Evolutionary conservation across 92 coral and sea anemone species (phyloP).

Genomic region (Zoanthus gigantus): DNA sequence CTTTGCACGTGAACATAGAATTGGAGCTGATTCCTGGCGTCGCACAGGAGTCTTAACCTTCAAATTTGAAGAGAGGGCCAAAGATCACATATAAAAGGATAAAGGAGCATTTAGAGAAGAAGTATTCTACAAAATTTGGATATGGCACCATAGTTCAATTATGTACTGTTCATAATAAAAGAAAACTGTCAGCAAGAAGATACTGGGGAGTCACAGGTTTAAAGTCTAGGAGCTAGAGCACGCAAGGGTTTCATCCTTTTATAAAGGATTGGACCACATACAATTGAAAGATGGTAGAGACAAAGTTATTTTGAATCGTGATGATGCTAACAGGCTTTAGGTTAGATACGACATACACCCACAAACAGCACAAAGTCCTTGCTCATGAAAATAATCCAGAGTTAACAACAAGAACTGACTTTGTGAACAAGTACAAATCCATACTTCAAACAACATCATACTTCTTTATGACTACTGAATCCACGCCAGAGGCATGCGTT

Average conservation of each 20-base stretch:
- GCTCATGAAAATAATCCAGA: no score
- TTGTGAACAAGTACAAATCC: no score
- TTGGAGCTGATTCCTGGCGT: slow-evolving; percentile 59
- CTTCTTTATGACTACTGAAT: no score
- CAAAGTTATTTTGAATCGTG: no score
- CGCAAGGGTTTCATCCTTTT: slow-evolving; percentile 43
- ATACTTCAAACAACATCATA: no score
- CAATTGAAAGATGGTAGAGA: no score
- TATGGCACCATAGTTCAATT: slow-evolving; percentile 51
- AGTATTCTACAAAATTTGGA: slow-evolving; percentile 37
- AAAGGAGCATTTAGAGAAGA: slow-evolving; percentile 28
- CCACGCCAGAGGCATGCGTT: no score
- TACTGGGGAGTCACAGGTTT: slow-evolving; percentile 44
- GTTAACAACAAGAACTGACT: no score
- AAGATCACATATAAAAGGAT: slow-evolving; percentile 44
- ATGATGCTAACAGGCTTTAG: no score
- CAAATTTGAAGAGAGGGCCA: slow-evolving; percentile 34
- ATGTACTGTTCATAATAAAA: slow-evolving; percentile 40
- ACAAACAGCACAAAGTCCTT: no score
- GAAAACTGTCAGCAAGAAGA: slow-evolving; percentile 38
- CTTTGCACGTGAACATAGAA: slow-evolving; percentile 37
- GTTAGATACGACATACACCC: no score
- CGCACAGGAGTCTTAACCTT: slow-evolving; percentile 52
- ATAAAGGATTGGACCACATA: no score
- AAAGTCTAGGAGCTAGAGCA: slow-evolving; percentile 8